phyloP scores from a whole-genome alignment of 2,113 vertebrate species.

The Syngnathus typhle region DNA sequence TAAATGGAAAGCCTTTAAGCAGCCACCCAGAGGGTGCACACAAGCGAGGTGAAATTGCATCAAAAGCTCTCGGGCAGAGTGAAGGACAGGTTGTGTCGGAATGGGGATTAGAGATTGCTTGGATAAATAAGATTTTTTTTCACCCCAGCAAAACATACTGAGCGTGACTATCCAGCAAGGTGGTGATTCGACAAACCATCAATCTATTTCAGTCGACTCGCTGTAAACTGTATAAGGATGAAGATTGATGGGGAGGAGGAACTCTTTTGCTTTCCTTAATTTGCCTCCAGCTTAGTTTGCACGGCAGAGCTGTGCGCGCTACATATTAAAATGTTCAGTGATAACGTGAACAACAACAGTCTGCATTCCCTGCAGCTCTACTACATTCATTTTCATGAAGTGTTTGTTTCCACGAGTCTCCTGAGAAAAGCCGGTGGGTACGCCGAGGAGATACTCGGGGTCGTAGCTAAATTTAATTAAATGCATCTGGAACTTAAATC shows the following conservation, averaged over 20 bases:
- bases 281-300: conserved; percentile 49
- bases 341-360: conserved; percentile 26
- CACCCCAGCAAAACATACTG: conserved; percentile 40
- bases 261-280: conserved; percentile 44
- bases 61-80: conserved; percentile 40
- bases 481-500: conserved; percentile 39
- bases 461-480: conserved; percentile 56
- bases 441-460: conserved; percentile 36
- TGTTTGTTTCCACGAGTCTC: conserved; percentile 53
- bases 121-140: conserved; percentile 52
- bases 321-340: conserved; percentile 48
- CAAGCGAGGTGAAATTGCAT: conserved; percentile 57
- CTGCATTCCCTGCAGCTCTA: conserved; percentile 27
- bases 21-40: conserved; percentile 54
- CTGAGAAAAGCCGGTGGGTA: conserved; percentile 32
- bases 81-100: conserved; percentile 50
- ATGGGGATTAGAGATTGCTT: conserved; percentile 56
- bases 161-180: conserved; percentile 54
- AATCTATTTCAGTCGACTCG: conserved; percentile 51
- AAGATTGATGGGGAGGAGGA: conserved; percentile 53
- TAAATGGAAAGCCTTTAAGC: conserved; percentile 67
- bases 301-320: conserved; percentile 27
- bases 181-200: conserved; percentile 56
- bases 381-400: conserved; percentile 58
- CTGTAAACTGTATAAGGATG: conserved; percentile 37